Conservation (phyloP, 1,140 invertebrate species). For the Bombus haemorrhoidalis region DNA sequence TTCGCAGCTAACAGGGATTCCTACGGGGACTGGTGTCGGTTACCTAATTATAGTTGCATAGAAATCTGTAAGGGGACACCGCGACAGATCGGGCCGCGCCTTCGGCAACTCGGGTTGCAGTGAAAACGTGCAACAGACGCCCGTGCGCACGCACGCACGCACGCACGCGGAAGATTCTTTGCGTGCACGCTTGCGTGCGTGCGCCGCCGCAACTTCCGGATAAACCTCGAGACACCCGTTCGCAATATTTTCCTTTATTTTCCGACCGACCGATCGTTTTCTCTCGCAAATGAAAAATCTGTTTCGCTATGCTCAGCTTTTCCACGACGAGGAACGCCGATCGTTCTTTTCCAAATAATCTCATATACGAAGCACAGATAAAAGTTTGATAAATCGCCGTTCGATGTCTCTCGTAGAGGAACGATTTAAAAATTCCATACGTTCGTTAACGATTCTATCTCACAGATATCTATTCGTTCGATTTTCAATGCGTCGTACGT, state of each 20-base stretch:
- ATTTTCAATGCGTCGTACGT: too few relatives aligned
- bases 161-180: constrained; percentile 58
- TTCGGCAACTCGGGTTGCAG: constrained; percentile 54
- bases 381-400: background rate
- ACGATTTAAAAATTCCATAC: background rate
- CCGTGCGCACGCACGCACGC: background rate
- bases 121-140: constrained; percentile 46
- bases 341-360: too few relatives aligned
- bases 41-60: constrained; percentile 73
- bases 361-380: background rate
- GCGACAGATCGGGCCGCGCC: constrained; percentile 38
- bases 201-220: constrained; percentile 24
- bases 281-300: background rate
- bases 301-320: too few relatives aligned
- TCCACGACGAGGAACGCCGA: too few relatives aligned
- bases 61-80: constrained; percentile 70
- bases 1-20: constrained; percentile 68
- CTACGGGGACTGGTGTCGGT: constrained; percentile 58
- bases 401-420: background rate
- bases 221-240: background rate
- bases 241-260: background rate
- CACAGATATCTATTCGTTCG: too few relatives aligned
- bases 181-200: constrained; percentile 28
- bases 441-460: too few relatives aligned
- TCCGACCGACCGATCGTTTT: background rate